Evolutionary conservation across 2,888 invertebrate species (phyloP), one percentile per base, ranked within the genome.

Genomic region (Smittia sp.): DNA sequence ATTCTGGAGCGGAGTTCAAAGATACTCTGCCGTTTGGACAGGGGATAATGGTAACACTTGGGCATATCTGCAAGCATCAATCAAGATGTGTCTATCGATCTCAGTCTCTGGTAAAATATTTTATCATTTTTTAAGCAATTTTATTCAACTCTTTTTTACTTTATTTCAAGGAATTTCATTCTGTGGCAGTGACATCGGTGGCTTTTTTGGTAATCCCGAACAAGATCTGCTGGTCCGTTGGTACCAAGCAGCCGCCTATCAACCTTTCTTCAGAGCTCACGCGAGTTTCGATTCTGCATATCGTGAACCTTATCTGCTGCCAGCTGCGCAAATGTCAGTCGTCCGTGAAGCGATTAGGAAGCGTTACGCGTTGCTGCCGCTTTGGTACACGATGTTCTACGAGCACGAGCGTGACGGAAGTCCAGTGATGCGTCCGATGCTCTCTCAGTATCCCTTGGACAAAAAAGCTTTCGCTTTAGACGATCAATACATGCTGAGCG

Each of bases 141-240:
- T n/a, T n/a, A n/a, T n/a, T n/a, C n/a, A n/a, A n/a, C n/a, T n/a
- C n/a, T n/a, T n/a, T n/a, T n/a, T n/a, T n/a, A n/a, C n/a, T n/a
- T n/a, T n/a, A 11, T 39, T 39, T 13, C 52, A n/a, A n/a, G 99
- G 99, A 0, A 87, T 97, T 76, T 92, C 94, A 6, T 95, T 96
- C 83, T 87, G 88, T 78, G 99, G 99, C 2, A 95, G 98, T 7
- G 99, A 99, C 83, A 90, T 99, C 24, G 98, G 97, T 4, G 99
- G 99, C 0, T 99, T 99, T 86, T 99, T 99, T 85, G 91, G 92
- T 76, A 95, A 97, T 82, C 98, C 98, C 0, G 96, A 98, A 77
- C 81, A 87, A 0, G 96, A 99, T 80, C 86, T 99, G 46, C 86
- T 98, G 78, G 88, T 92, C 20, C 86, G 99, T 75, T 99, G 99